Evolutionary conservation across 1,140 invertebrate genomes (phyloP).

Genomic region (Lasaia peninsularis): DNA sequence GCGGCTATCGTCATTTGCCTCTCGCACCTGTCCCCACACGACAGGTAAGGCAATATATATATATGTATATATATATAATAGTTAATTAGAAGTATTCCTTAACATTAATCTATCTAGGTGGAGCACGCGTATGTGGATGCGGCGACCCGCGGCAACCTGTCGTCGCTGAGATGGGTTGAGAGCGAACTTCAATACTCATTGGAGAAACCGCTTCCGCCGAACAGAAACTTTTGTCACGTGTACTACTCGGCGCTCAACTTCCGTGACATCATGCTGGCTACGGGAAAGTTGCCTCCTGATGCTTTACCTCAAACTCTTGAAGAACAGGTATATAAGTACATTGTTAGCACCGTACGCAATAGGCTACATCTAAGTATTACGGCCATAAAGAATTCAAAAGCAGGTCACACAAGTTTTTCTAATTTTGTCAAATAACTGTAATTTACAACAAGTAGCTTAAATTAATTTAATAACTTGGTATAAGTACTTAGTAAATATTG

Average conservation of each 20-base stretch:
- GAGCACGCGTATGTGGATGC: slow-evolving; percentile 97
- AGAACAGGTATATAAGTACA: slow-evolving; percentile 69
- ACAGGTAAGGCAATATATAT: slow-evolving; percentile 46
- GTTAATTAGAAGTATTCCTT: background rate
- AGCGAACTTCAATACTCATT: slow-evolving; percentile 83
- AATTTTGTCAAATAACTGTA: no score
- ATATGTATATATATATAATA: background rate
- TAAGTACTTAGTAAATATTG: no score
- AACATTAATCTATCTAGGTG: slow-evolving; percentile 62
- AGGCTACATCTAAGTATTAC: no score
- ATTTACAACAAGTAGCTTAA: no score
- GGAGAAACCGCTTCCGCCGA: slow-evolving; percentile 40
- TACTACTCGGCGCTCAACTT: slow-evolving; percentile 97
- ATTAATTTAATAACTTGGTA: no score
- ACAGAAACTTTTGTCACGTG: slow-evolving; percentile 86
- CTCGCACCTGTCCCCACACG: slow-evolving; percentile 80
- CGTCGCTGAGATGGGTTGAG: slow-evolving; percentile 96
- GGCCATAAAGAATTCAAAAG: no score
- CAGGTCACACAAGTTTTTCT: no score
- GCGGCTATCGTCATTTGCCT: slow-evolving; percentile 89
- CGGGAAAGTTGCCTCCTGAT: slow-evolving; percentile 96
- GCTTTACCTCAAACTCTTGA: slow-evolving; percentile 92
- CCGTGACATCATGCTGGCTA: slow-evolving; percentile 97
- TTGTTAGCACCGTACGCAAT: no score
- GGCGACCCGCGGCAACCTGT: slow-evolving; percentile 91